Conservation (phyloP, 2,888 invertebrate genomes). For the Papilio protenor region DNA sequence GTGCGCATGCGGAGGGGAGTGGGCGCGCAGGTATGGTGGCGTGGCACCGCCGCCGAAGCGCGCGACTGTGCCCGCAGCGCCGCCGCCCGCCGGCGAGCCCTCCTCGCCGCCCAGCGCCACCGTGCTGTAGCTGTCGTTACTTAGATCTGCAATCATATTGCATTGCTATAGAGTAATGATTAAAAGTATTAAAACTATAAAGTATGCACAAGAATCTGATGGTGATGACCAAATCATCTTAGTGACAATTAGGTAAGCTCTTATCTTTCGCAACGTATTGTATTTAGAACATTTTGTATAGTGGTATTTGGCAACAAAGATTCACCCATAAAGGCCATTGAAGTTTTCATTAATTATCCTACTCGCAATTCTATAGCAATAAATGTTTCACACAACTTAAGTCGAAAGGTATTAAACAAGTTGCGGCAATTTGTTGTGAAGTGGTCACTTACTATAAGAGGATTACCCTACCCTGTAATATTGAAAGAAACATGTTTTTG, state of each 20-base stretch:
- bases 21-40: constrained; percentile 91
- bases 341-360: background rate
- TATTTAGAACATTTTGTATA: too few species aligned
- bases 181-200: background rate
- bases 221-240: background rate
- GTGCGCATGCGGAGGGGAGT: constrained; percentile 91
- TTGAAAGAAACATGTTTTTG: background rate
- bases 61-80: constrained; percentile 84
- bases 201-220: background rate
- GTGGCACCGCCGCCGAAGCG: constrained; percentile 80
- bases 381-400: background rate
- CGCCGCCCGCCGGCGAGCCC: constrained; percentile 87
- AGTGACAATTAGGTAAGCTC: too few species aligned
- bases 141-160: constrained; percentile 86
- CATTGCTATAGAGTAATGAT: background rate
- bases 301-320: background rate
- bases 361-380: background rate
- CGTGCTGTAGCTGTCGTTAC: constrained; percentile 95
- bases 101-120: constrained; percentile 94
- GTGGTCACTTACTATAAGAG: background rate
- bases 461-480: background rate
- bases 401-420: background rate
- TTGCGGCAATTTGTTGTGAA: background rate
- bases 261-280: too few species aligned
- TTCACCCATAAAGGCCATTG: background rate